Conservation (phyloP, 64 coral and sea anemone species). For the Orbicella faveolata region DNA sequence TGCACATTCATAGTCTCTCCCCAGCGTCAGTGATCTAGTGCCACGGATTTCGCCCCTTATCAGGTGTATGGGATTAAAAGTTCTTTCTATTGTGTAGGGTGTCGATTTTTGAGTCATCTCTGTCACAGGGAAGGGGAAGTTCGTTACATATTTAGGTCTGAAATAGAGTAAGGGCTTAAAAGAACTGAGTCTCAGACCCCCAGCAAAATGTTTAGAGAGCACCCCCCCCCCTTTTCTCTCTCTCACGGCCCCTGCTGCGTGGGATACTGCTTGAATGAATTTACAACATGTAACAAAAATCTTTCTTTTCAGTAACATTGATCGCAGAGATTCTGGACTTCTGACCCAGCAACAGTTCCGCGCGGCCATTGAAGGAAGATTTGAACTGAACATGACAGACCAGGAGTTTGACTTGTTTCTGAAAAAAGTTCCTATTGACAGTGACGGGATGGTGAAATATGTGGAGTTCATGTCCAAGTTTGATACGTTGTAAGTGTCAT, state of each 20-base stretch:
- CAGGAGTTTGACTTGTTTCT: conserved; percentile 84
- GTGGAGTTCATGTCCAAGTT: conserved; percentile 97
- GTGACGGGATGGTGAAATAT: conserved; percentile 94
- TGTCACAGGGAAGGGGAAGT: no score
- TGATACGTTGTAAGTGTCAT: conserved; percentile 87
- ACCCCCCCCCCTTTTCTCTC: no score
- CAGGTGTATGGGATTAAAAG: no score
- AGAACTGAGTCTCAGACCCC: no score
- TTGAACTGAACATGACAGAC: conserved; percentile 88
- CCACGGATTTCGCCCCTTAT: no score
- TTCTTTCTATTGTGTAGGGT: no score
- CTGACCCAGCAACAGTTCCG: conserved; percentile 98
- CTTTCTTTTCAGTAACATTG: conserved; percentile 81
- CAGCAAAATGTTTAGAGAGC: no score
- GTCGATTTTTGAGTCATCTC: no score
- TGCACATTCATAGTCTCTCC: background rate
- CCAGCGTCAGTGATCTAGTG: background rate
- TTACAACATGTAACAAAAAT: background rate
- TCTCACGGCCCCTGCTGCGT: no score
- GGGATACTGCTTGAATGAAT: no score
- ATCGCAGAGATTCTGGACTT: conserved; percentile 77
- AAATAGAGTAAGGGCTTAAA: no score
- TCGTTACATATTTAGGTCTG: no score
- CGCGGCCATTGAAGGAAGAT: conserved; percentile 93
- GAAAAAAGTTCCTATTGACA: conserved; percentile 75